phyloP scores from a whole-genome alignment of 1,140 invertebrate genomes.

The Megalonaias nervosa region DNA sequence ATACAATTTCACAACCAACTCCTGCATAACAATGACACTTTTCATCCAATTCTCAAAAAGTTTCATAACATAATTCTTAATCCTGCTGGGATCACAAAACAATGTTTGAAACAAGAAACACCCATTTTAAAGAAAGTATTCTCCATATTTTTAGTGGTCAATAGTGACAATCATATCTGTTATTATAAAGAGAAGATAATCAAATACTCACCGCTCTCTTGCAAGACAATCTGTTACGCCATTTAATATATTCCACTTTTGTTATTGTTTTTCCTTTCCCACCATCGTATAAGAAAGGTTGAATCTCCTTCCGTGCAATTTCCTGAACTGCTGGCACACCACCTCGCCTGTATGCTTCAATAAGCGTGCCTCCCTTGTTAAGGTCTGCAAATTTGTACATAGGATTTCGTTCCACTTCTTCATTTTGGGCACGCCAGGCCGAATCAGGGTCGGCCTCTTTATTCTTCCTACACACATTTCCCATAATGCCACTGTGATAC shows the following conservation, averaged over 20 bases:
- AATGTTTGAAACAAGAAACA: neutral
- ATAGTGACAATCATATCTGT: neutral
- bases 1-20: too few species aligned
- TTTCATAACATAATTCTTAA: neutral
- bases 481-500: slow-evolving; percentile 27
- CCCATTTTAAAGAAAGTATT: neutral
- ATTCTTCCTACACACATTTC: slow-evolving; percentile 37
- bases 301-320: slow-evolving; percentile 90
- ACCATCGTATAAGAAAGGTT: slow-evolving; percentile 89
- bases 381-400: slow-evolving; percentile 73
- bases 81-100: neutral
- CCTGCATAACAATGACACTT: neutral
- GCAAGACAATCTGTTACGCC: slow-evolving; percentile 83
- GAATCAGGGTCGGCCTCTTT: slow-evolving; percentile 59
- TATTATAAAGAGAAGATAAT: neutral
- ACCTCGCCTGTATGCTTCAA: slow-evolving; percentile 83
- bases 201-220: slow-evolving; percentile 73
- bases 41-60: neutral
- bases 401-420: slow-evolving; percentile 71
- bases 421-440: slow-evolving; percentile 73
- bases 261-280: slow-evolving; percentile 91
- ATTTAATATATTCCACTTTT: slow-evolving; percentile 90
- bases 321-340: slow-evolving; percentile 81
- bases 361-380: slow-evolving; percentile 76
- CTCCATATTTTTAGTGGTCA: neutral